A percentile compares a stretch with the other conserved stretches of the same genome.
Conservation (phyloP, 2,888 invertebrate species). For the Tipula lateralis region DNA sequence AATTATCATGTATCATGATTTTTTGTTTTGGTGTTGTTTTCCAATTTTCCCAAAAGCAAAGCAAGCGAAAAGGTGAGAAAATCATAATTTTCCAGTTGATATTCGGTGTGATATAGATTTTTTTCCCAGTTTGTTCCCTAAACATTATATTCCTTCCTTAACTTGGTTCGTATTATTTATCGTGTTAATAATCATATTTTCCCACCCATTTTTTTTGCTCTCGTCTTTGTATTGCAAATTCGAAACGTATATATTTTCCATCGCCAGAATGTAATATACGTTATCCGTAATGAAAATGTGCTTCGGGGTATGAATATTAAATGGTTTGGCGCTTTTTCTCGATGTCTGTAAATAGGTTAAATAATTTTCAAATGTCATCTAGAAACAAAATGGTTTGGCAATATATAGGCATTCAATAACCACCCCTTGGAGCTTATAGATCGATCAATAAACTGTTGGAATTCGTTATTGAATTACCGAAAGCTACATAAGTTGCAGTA, state of each 20-base stretch:
- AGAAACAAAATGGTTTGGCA: no score
- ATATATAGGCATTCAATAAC: no score
- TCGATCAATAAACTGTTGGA: no score
- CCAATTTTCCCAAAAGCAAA: background rate
- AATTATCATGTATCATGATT: background rate
- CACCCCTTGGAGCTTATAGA: no score
- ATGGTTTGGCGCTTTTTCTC: background rate
- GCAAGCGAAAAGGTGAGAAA: background rate
- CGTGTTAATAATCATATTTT: background rate
- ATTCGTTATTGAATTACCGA: no score
- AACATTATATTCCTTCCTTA: background rate
- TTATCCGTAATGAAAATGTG: background rate
- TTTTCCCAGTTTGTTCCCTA: background rate
- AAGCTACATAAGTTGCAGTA: no score
- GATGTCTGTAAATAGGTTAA: background rate
- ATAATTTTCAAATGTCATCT: no score
- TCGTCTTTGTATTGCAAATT: background rate
- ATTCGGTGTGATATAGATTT: background rate
- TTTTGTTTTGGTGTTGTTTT: background rate
- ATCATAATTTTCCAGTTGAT: constrained; percentile 24
- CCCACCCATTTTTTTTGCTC: background rate
- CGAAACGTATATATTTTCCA: background rate
- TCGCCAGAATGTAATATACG: background rate
- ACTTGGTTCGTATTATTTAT: background rate
- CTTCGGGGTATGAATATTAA: background rate